Evolutionary conservation across 2,113 vertebrate species (phyloP), one percentile per base, ranked within the genome.

Genomic region (Leucopsar rothschildi): DNA sequence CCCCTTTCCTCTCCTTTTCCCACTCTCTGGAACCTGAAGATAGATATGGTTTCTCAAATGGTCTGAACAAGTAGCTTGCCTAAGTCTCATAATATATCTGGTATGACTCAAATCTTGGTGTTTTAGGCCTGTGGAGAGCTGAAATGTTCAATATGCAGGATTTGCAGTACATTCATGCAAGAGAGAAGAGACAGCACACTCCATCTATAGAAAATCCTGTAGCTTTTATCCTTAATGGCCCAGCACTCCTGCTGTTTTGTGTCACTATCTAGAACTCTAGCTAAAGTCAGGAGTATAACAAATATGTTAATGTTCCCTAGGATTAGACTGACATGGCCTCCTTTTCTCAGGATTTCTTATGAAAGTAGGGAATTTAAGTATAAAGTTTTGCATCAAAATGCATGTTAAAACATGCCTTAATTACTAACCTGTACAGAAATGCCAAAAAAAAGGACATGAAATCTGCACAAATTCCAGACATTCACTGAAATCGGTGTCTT

Each of bases 151-250:
- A 52, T 50, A 84, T 56, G n/a, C 66, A 88, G 59, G 28, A 87
- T 80, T 86, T 82, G 31, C 71, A 64, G 39, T 13, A 70, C 25
- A 60, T 63, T 80, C n/a, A 56, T 7, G 27, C 15, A 76, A 70
- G 47, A 78, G 37, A 77, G 61, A 71, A 71, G 40, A 89, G 77
- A 60, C 7, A 91, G 87, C 6, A n/a, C 9, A 7, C 4, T 69
- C 59, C 70, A 55, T 40, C 94, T 85, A 71, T 12, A 70, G 85
- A 72, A 86, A 61, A 31, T 83, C 73, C 76, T 78, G 63, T 25
- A 64, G 89, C 45, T 83, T 90, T 65, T 45, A 57, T 61, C 91
- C 63, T 70, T 95, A 95, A 96, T 78, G 82, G 93, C 86, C 75
- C 77, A 69, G 47, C 3, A 59, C 35, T 69, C 87, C 82, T 33